Conservation (phyloP, 1,140 invertebrate genomes). For the Daktulosphaira vitifoliae region DNA sequence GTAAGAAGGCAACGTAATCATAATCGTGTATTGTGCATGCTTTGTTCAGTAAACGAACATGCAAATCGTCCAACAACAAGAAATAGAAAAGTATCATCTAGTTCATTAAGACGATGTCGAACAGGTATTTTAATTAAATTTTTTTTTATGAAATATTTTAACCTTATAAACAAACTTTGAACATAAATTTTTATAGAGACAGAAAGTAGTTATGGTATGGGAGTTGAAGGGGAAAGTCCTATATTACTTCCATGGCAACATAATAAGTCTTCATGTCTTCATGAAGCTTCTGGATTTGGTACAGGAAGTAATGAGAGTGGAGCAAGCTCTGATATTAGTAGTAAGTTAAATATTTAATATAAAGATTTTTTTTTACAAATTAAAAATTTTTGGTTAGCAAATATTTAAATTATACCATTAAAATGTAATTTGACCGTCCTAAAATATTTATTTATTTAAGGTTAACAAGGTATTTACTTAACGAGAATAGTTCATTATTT, state of each 20-base stretch:
- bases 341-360: constrained; percentile 28
- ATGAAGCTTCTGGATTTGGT: constrained; percentile 36
- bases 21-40: constrained; percentile 36
- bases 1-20: constrained; percentile 33
- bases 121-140: constrained; percentile 36
- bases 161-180: neutral
- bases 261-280: constrained; percentile 34
- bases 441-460: no score
- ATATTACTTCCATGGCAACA: constrained; percentile 38
- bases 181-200: constrained; percentile 38
- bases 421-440: no score
- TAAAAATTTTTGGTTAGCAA: no score
- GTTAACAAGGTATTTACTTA: no score
- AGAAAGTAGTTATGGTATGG: constrained; percentile 40
- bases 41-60: constrained; percentile 36
- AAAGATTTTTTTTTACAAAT: no score
- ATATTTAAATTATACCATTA: no score
- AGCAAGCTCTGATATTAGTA: constrained; percentile 37
- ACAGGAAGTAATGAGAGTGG: constrained; percentile 36
- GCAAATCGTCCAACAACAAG: constrained; percentile 8
- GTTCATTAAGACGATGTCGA: constrained; percentile 39
- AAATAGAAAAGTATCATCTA: constrained; percentile 39
- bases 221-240: constrained; percentile 39
- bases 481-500: no score
- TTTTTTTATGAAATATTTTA: neutral